Evolutionary conservation across 2,113 vertebrate species (phyloP).

Genomic region (Otocyon megalotis): DNA sequence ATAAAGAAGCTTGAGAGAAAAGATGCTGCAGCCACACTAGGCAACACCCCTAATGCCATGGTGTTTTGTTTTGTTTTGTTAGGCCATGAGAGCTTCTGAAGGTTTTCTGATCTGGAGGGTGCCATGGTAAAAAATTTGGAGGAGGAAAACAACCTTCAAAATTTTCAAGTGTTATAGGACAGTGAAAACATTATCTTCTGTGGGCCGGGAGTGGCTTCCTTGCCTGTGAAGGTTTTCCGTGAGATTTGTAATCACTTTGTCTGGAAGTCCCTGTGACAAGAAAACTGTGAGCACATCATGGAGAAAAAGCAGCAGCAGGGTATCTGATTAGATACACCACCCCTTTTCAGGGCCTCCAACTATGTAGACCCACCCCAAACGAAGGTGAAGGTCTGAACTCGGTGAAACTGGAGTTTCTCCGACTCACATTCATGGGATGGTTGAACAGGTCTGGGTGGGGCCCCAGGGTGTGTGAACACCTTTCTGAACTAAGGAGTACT

Average conservation of each 20-base stretch:
- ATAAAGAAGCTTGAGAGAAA: not conserved
- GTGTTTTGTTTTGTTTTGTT: not conserved
- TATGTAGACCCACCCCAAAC: not conserved
- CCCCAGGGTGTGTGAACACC: constrained; percentile 14
- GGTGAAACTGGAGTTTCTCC: constrained; percentile 50
- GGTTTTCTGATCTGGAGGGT: not conserved
- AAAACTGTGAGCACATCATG: not conserved
- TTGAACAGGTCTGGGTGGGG: constrained; percentile 66
- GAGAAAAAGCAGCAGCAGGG: not conserved
- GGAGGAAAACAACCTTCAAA: not conserved
- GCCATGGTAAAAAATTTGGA: not conserved
- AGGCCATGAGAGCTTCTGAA: not conserved
- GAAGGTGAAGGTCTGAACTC: constrained; percentile 51
- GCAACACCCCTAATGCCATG: not conserved
- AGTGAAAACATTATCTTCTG: not conserved
- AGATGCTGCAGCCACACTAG: not conserved
- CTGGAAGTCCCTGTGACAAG: not conserved
- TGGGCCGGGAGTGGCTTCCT: not conserved
- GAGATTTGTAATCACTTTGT: not conserved
- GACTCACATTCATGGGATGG: not conserved
- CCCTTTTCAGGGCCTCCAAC: not conserved
- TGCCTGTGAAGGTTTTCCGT: not conserved
- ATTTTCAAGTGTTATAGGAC: not conserved
- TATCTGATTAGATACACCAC: not conserved
- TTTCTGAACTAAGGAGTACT: not conserved